Conservation (phyloP, 2,113 vertebrate genomes). For the Paramormyrops kingsleyae region DNA sequence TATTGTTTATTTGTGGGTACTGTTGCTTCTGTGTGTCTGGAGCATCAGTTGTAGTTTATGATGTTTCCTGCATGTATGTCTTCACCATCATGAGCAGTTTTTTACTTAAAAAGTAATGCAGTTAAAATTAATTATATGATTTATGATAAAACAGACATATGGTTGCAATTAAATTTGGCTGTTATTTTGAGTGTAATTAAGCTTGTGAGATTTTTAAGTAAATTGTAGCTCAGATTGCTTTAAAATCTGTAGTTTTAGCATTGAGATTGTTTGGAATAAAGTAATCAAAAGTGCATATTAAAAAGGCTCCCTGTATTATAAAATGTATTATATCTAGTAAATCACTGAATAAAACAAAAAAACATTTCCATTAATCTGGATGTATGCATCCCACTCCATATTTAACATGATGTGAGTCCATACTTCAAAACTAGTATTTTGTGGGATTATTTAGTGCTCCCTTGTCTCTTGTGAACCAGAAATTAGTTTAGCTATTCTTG, state of each 20-base stretch:
- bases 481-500: slow-evolving; percentile 1
- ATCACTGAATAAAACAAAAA: neutral
- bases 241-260: neutral
- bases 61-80: neutral
- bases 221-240: neutral
- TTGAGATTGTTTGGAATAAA: neutral
- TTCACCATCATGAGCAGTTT: neutral
- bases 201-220: neutral
- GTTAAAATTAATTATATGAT: neutral
- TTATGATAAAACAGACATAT: neutral
- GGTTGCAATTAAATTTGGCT: neutral
- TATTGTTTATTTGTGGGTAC: neutral
- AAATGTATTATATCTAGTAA: neutral
- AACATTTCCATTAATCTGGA: neutral
- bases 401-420: neutral
- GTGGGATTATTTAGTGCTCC: neutral
- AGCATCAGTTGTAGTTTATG: neutral
- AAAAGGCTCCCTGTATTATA: neutral
- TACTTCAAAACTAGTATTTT: neutral
- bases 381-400: neutral
- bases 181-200: neutral
- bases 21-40: neutral
- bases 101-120: neutral
- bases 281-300: neutral
- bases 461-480: neutral